A percentile compares a stretch with the other conserved stretches of the same genome.
These are phyloP conservation scores for Melanerpes formicivorus DNA, from an alignment of 2,113 vertebrate genomes.

Conservation along the genomic window DNA sequence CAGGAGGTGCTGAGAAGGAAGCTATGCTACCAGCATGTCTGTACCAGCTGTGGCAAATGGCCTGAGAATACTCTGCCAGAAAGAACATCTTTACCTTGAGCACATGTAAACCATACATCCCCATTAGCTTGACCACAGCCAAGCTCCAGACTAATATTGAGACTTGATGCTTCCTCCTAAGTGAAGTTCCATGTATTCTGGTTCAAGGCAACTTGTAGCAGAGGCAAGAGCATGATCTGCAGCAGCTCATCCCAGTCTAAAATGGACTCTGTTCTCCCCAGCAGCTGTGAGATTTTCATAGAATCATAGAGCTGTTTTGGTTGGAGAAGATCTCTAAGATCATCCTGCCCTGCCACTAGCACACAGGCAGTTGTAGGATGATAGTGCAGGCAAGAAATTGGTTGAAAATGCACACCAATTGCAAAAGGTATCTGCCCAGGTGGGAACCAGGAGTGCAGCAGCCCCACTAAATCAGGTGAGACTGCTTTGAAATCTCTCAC, in stretches of 20 bases:
- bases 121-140: not conserved
- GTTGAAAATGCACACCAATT: not conserved
- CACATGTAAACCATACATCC: accelerated
- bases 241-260: not conserved
- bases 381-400: not conserved
- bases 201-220: not conserved
- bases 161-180: not conserved
- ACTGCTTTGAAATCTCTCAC: not conserved
- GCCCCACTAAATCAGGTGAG: not conserved
- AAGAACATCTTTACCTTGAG: not conserved
- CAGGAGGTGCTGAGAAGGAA: not conserved
- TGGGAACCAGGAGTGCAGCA: not conserved
- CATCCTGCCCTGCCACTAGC: not conserved
- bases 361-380: not conserved
- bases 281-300: not conserved
- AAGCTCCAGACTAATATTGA: accelerated
- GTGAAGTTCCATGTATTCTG: not conserved
- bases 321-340: not conserved
- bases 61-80: not conserved
- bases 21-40: accelerated
- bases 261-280: accelerated
- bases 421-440: not conserved
- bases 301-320: no score
- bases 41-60: not conserved
- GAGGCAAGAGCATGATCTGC: not conserved